These are phyloP conservation scores for Talpa occidentalis DNA, from an alignment of 2,113 vertebrate species.

Conservation along the genomic window DNA sequence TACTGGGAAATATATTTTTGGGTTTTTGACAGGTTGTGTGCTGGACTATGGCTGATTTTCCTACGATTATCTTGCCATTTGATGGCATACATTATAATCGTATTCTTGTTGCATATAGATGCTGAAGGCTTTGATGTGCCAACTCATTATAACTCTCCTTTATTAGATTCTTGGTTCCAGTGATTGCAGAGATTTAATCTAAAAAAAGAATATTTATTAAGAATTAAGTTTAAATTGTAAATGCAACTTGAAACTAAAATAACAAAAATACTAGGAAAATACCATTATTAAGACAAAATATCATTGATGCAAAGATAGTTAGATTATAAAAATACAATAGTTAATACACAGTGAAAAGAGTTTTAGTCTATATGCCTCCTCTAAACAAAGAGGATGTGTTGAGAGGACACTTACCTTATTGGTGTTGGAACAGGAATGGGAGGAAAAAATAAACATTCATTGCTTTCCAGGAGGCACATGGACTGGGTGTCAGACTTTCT, in stretches of 20 bases:
- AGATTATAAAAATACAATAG: no score
- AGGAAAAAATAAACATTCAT: neutral
- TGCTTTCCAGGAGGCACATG: neutral
- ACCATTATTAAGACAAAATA: no score
- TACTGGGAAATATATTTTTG: neutral
- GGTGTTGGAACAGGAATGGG: neutral
- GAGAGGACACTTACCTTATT: fast-evolving
- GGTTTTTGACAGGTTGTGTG: neutral
- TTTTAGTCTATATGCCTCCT: neutral
- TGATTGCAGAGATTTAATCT: neutral
- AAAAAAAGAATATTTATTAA: no score
- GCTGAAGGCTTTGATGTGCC: neutral
- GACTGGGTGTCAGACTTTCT: neutral
- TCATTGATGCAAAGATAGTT: no score
- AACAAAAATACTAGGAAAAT: no score
- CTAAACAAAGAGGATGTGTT: fast-evolving
- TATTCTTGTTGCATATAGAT: neutral
- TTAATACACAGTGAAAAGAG: neutral
- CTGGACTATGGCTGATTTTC: neutral
- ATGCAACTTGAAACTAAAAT: neutral
- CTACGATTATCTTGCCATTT: neutral
- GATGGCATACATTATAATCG: neutral
- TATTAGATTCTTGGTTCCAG: neutral
- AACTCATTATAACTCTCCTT: neutral
- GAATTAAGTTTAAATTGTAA: neutral